phyloP scores from a whole-genome alignment of 2,888 invertebrate species.

The Prionchulus punctatus region DNA sequence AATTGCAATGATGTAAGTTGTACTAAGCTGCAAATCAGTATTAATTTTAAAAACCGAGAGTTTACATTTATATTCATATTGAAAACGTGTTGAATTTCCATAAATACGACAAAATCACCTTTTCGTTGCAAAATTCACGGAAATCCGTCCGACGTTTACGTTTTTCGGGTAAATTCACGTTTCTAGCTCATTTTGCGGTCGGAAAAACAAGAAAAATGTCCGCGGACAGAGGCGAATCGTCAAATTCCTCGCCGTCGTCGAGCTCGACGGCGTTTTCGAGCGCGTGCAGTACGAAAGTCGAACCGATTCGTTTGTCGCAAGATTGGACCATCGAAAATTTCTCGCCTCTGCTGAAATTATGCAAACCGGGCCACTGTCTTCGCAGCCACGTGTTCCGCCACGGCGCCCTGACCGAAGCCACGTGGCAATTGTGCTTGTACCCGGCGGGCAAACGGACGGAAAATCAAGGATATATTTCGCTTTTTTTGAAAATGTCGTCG shows the following conservation, averaged over 20 bases:
- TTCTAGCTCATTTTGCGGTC: too few species aligned
- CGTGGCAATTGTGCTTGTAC: slow-evolving; percentile 30
- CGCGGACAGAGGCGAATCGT: too few species aligned
- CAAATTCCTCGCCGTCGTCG: slow-evolving; percentile 23
- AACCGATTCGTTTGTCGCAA: slow-evolving; percentile 25
- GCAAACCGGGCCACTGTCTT: slow-evolving; percentile 27
- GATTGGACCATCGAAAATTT: slow-evolving; percentile 28
- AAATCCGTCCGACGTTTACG: too few species aligned
- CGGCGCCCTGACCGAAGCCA: slow-evolving; percentile 23
- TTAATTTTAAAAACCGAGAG: too few species aligned
- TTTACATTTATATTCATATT: too few species aligned
- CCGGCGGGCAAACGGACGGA: slow-evolving; percentile 31
- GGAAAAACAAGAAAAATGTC: too few species aligned
- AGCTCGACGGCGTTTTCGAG: slow-evolving; percentile 3
- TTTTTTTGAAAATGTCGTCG: slow-evolving; percentile 31
- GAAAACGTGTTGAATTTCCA: too few species aligned
- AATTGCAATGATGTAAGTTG: too few species aligned
- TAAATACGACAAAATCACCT: too few species aligned
- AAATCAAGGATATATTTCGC: slow-evolving; percentile 23
- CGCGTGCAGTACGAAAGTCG: slow-evolving; percentile 6
- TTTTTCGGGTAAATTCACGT: too few species aligned
- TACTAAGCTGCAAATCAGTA: too few species aligned
- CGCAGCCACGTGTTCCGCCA: slow-evolving; percentile 25
- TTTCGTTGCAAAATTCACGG: too few species aligned
- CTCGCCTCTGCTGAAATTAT: slow-evolving; percentile 24